Percentiles rank a stretch among this genome's conserved stretches.
Evolutionary conservation across 2,888 invertebrate genomes (phyloP).

Genomic region (Drosophila mayaguana): DNA sequence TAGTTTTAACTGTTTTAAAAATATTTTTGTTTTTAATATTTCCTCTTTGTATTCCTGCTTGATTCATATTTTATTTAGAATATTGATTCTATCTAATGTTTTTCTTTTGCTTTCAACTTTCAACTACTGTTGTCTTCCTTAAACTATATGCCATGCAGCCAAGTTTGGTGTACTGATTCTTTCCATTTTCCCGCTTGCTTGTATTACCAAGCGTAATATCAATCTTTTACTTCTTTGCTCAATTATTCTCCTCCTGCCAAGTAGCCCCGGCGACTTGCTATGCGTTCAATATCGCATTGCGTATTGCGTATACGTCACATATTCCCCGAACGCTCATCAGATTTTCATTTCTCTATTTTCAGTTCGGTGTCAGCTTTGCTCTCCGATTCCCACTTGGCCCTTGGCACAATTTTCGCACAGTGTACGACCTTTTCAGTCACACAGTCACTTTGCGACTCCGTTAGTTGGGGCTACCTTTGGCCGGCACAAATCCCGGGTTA

Average conservation of each 20-base stretch:
- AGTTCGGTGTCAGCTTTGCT: conserved; percentile 17
- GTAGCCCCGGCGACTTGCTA: conserved; percentile 1
- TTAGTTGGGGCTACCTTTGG: conserved; percentile 67
- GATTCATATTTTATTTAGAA: background rate
- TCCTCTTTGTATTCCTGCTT: background rate
- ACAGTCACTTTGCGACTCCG: conserved; percentile 66
- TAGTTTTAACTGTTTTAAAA: background rate
- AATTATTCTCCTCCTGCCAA: conserved; percentile 12
- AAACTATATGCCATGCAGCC: background rate
- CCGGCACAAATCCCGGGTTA: conserved; percentile 48
- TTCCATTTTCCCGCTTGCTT: background rate
- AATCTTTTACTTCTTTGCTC: conserved; percentile 8
- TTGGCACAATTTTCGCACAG: conserved; percentile 52
- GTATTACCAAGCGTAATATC: conserved; percentile 15
- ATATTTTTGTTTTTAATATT: background rate
- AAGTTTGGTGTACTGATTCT: conserved; percentile 4
- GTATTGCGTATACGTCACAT: conserved; percentile 44
- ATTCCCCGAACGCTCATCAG: conserved; percentile 42
- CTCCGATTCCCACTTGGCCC: conserved; percentile 18
- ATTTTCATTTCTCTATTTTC: conserved; percentile 31
- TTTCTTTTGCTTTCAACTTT: too few relatives aligned
- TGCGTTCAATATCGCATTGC: conserved; percentile 23
- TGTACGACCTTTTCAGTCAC: conserved; percentile 64
- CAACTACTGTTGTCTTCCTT: background rate
- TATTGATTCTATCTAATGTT: background rate